Evolutionary conservation across 2,113 vertebrate genomes (phyloP).

Genomic region (Lampris megalopsis): DNA sequence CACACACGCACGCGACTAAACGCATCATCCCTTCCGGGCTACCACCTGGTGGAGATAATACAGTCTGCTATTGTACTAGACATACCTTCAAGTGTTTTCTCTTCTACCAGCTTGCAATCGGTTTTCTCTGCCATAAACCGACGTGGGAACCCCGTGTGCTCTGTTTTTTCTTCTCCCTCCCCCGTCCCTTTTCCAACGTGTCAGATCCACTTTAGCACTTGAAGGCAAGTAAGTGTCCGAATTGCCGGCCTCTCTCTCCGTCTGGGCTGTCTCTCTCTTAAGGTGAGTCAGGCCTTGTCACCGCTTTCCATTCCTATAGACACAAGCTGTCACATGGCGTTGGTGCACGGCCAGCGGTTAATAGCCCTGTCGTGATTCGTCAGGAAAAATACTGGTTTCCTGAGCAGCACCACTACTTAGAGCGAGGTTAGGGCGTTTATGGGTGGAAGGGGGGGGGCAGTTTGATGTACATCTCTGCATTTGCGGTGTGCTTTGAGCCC

Average conservation of each 20-base stretch:
- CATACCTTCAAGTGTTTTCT: slow-evolving; percentile 47
- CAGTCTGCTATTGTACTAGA: slow-evolving; percentile 8
- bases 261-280: slow-evolving; percentile 56
- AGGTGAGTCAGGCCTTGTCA: slow-evolving; percentile 74
- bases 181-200: slow-evolving; percentile 46
- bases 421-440: slow-evolving; percentile 70
- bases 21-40: too few relatives aligned
- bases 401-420: slow-evolving; percentile 59
- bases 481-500: slow-evolving; percentile 15
- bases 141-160: slow-evolving; percentile 41
- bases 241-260: slow-evolving; percentile 51
- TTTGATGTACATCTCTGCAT: slow-evolving; percentile 51
- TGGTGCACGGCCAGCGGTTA: slow-evolving; percentile 62
- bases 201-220: slow-evolving; percentile 74
- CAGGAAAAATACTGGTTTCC: slow-evolving; percentile 66
- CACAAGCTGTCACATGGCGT: slow-evolving; percentile 42
- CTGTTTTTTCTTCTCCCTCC: slow-evolving; percentile 32
- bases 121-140: slow-evolving; percentile 57
- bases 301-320: slow-evolving; percentile 43
- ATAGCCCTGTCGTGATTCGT: slow-evolving; percentile 69
- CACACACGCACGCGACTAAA: too few relatives aligned
- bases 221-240: slow-evolving; percentile 72
- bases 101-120: slow-evolving; percentile 42
- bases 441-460: slow-evolving; percentile 35
- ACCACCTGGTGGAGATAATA: too few relatives aligned